Conservation (phyloP, 2,888 invertebrate species). For the Brachycybe producta region DNA sequence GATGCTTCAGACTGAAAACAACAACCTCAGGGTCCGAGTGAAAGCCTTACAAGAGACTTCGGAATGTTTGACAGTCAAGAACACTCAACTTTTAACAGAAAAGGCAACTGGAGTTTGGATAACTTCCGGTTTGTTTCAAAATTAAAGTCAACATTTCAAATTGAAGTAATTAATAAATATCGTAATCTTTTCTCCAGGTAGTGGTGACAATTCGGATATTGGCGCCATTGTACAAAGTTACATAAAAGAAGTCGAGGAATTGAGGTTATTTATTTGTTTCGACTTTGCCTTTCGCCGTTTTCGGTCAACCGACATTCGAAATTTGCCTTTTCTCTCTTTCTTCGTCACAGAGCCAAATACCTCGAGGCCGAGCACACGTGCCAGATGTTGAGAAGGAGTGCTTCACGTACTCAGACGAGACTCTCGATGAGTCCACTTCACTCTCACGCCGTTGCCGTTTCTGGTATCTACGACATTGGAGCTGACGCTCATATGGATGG, state of each 20-base stretch:
- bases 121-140: conserved; percentile 25
- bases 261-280: conserved; percentile 39
- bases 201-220: conserved; percentile 42
- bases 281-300: neutral
- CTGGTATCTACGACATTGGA: conserved; percentile 23
- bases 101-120: conserved; percentile 55
- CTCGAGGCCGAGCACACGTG: conserved; percentile 73
- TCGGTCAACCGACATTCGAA: neutral
- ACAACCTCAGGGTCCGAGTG: conserved; percentile 69
- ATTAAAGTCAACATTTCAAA: conserved; percentile 11
- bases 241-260: conserved; percentile 77
- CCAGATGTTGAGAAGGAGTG: conserved; percentile 46
- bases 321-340: conserved; percentile 14
- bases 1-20: conserved; percentile 76
- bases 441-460: conserved; percentile 19
- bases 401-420: conserved; percentile 19
- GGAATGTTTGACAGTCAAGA: conserved; percentile 67
- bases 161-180: neutral
- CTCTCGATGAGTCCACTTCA: conserved; percentile 24
- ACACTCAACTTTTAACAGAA: conserved; percentile 66
- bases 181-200: conserved; percentile 10
- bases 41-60: conserved; percentile 93
- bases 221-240: conserved; percentile 65
- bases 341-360: conserved; percentile 61
- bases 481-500: conserved; percentile 34